Base-by-base conservation (phyloP, 1,140 invertebrate genomes). In the Neodiprion pinetum region DNA sequence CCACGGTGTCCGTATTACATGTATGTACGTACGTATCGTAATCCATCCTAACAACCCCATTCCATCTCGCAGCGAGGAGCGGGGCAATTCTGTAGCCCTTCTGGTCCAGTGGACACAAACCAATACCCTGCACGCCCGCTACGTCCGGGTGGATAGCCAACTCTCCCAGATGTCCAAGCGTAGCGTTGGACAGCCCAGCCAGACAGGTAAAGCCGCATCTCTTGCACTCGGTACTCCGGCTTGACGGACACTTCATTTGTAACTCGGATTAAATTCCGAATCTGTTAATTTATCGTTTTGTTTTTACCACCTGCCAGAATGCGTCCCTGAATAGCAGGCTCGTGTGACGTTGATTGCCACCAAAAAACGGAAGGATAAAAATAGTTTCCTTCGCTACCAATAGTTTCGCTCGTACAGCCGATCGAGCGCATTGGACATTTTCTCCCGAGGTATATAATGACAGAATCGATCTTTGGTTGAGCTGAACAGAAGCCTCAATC, bases 221-320 rank as follows among this genome's bases (percentile, higher is more conserved):
- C 68, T 74, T 70, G 61, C 47, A 68, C 68, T 61, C 53, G 53
- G 53, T 61, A 65, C 49, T 67, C 49, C 72, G 66, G 10, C 23
- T 74, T 70, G n/a, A 74, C 68, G 73, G 73, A 74, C 73, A 74
- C 73, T 74, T 69, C 73, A 74, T 74, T 74, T 74, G 73, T 74
- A 74, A 70, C 73, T 74, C 73, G 73, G 73, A 74, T 74, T 74
- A 74, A 74, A 74, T 74, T 74, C 73, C 69, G 67, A 67, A 61
- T 14, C 67, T 70, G 23, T 67, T 74, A 74, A 74, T 74, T 74
- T 74, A 74, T 74, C 69, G 73, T 61, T 70, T 74, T 69, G 73
- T 74, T 69, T 70, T 74, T 74, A 67, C 70, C 73, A 70, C 21
- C 48, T 49, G 28, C n/a, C 66, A 69, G 17, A 17, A 61, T 17